Conservation (phyloP, 2,888 invertebrate genomes). For the Epinotia ramella region DNA sequence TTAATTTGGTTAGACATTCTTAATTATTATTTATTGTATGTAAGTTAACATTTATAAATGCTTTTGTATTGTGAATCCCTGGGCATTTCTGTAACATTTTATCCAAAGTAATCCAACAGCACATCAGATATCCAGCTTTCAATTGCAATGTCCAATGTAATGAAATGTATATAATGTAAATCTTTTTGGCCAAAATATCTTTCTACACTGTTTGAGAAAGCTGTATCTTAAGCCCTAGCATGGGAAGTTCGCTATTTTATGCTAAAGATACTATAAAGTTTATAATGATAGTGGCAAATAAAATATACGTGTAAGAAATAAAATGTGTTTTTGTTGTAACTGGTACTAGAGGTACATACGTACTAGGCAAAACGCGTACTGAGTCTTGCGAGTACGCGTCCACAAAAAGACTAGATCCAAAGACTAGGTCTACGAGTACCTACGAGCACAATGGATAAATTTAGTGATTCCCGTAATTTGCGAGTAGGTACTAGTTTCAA, state of each 20-base stretch:
- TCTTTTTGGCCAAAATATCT: conserved; percentile 61
- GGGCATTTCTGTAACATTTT: conserved; percentile 17
- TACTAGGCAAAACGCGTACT: too few species aligned
- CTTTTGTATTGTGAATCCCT: conserved; percentile 46
- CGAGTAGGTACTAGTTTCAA: too few species aligned
- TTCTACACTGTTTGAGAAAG: conserved; percentile 55
- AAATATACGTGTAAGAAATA: conserved; percentile 79
- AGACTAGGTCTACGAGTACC: too few species aligned
- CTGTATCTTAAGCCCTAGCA: conserved; percentile 50
- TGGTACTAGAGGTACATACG: not conserved
- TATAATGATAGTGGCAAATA: conserved; percentile 73
- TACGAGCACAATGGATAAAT: not conserved
- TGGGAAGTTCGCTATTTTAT: conserved; percentile 62
- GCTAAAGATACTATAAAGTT: conserved; percentile 63
- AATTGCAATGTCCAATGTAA: conserved; percentile 24
- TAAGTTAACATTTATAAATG: conserved; percentile 46
- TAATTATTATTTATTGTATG: conserved; percentile 45
- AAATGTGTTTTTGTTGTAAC: conserved; percentile 52
- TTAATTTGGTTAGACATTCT: conserved; percentile 35
- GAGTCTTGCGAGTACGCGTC: too few species aligned
- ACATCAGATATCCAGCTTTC: conserved; percentile 24
- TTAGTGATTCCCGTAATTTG: too few species aligned
- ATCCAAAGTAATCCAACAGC: conserved; percentile 12
- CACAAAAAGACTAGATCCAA: too few species aligned
- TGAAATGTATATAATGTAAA: conserved; percentile 39